Percentiles rank a stretch among this genome's conserved stretches.
phyloP scores from a whole-genome alignment of 2,797 vertebrate genomes.

The Pseudomugil gertrudae region DNA sequence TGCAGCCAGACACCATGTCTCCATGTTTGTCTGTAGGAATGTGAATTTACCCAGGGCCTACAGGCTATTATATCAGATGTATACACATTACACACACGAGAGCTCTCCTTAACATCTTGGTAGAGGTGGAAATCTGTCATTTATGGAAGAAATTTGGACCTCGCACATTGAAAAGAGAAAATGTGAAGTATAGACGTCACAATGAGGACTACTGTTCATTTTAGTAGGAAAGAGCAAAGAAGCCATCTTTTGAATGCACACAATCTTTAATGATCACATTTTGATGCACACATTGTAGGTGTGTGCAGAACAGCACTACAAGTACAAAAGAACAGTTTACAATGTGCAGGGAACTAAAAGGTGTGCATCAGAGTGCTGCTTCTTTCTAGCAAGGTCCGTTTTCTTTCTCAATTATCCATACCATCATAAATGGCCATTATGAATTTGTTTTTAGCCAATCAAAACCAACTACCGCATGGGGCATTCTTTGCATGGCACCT shows the following conservation, averaged over 20 bases:
- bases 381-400: neutral
- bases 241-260: neutral
- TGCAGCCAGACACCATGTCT: constrained; percentile 20
- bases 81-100: neutral
- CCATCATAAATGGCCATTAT: neutral
- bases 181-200: too few relatives aligned
- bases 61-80: constrained; percentile 1
- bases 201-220: too few relatives aligned
- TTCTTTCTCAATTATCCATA: neutral
- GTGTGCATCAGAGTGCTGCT: neutral
- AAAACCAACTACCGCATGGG: neutral
- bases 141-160: neutral
- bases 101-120: neutral
- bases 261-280: neutral
- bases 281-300: neutral
- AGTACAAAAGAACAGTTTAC: neutral
- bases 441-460: neutral
- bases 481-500: neutral
- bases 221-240: neutral
- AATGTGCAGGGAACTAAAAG: neutral
- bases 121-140: neutral
- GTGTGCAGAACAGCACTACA: neutral
- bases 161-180: constrained; percentile 1
- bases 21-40: constrained; percentile 22
- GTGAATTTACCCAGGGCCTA: constrained; percentile 12